phyloP scores from a whole-genome alignment of 2,797 vertebrate species.

The Picus viridis region DNA sequence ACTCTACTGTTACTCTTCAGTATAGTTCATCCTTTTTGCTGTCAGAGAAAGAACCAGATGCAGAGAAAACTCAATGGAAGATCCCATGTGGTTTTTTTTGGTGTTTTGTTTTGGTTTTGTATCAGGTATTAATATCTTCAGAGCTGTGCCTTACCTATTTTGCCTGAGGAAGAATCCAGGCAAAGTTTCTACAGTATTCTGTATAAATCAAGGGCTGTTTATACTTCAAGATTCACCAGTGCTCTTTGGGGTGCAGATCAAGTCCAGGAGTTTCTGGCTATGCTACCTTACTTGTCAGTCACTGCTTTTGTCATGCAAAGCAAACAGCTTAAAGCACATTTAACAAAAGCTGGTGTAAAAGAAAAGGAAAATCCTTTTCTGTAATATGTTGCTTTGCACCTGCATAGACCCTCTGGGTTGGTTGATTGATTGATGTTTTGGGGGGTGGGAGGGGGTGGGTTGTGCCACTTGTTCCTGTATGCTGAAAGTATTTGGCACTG shows the following conservation, averaged over 20 bases:
- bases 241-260: background rate
- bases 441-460: too few relatives aligned
- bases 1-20: background rate
- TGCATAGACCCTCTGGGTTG: background rate
- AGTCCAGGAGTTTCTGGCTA: background rate
- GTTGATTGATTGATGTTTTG: background rate
- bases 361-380: background rate
- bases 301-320: background rate
- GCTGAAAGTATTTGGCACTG: background rate
- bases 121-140: background rate
- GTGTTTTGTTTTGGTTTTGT: background rate
- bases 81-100: background rate
- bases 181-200: background rate
- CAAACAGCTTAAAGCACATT: background rate
- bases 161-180: background rate
- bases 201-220: background rate
- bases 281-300: background rate
- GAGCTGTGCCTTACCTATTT: background rate
- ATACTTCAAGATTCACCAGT: background rate
- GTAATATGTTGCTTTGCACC: background rate
- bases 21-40: background rate
- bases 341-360: background rate
- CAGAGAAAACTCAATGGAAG: background rate
- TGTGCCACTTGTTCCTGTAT: background rate
- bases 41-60: background rate